Base-by-base conservation (phyloP, 2,797 vertebrate genomes). In the Tapera naevia region DNA sequence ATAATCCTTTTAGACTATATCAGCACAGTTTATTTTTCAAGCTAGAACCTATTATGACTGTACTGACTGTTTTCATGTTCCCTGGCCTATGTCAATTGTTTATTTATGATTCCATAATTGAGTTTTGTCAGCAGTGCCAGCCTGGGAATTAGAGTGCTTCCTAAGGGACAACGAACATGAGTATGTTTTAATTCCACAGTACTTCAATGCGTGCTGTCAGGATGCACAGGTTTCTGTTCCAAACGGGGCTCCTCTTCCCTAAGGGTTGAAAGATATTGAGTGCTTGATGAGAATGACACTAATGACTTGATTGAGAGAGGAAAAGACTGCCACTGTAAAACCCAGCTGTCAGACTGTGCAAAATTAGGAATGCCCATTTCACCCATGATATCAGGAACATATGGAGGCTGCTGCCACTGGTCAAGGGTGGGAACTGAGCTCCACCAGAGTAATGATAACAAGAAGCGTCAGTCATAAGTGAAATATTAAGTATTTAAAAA, bases 21-120 rank as follows among this genome's bases (percentile, higher is more conserved):
- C 74, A 92, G 56, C 57, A 94, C 80, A 64, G 86, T 91, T 96
- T 94, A 90, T 96, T 94, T 93, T 94, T 93, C 88, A 95, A 95
- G 83, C 48, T 67, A 93, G 71, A 94, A 90, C 89, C 89, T 89
- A 82, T 91, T 90, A 93, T 82, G 80, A 82, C 57, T 70, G 60
- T 50, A 73, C 33, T n/a, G 60, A 79, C n/a, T 73, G 45, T 94
- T 97, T 94, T 96, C 91, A 97, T 94, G 95, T 94, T 93, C 78
- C 43, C 23, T 80, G 80, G 86, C 74, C 95, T 85, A 17, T 80
- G 88, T 84, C 64, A 95, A 83, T 93, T 90, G 91, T 93, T 96
- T 96, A 80, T 96, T 97, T 94, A 87, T 62, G 61, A 94, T 78
- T 91, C 83, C 54, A 67, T 94, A 96, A 95, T 80, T 83, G 78